Conservation (phyloP, 2,888 invertebrate genomes). For the Pegoplata infirma region DNA sequence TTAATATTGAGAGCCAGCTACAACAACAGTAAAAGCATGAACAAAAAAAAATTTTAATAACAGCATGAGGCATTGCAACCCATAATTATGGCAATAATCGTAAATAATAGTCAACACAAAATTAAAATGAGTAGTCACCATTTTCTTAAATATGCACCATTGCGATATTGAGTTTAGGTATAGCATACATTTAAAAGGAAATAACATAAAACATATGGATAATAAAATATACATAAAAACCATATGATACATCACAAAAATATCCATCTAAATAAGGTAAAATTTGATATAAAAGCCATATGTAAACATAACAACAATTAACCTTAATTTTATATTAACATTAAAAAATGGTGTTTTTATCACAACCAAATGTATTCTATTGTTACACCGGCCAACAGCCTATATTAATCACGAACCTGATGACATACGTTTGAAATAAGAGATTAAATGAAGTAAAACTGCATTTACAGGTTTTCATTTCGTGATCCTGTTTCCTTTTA, state of each 20-base stretch:
- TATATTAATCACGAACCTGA: too few species aligned
- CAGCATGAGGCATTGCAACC: constrained; percentile 54
- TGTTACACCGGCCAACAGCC: too few species aligned
- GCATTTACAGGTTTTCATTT: too few species aligned
- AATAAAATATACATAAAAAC: not conserved
- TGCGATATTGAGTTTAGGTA: not conserved
- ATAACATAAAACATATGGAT: not conserved
- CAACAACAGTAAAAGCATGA: constrained; percentile 8
- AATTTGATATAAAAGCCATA: too few species aligned
- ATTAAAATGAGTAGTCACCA: constrained; percentile 52
- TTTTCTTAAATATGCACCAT: not conserved
- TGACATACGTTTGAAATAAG: too few species aligned
- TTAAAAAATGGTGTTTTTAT: too few species aligned
- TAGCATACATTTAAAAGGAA: not conserved
- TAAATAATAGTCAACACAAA: constrained; percentile 62
- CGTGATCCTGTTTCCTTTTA: too few species aligned
- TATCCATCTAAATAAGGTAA: not conserved
- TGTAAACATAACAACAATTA: too few species aligned
- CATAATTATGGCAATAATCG: constrained; percentile 62
- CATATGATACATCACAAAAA: not conserved
- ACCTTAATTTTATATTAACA: too few species aligned
- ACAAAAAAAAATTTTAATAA: constrained; percentile 19
- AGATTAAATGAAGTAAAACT: too few species aligned
- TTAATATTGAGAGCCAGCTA: constrained; percentile 54
- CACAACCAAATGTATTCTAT: too few species aligned